Base-by-base conservation (phyloP, 2,888 invertebrate genomes). In the Chymomyza procnemis region DNA sequence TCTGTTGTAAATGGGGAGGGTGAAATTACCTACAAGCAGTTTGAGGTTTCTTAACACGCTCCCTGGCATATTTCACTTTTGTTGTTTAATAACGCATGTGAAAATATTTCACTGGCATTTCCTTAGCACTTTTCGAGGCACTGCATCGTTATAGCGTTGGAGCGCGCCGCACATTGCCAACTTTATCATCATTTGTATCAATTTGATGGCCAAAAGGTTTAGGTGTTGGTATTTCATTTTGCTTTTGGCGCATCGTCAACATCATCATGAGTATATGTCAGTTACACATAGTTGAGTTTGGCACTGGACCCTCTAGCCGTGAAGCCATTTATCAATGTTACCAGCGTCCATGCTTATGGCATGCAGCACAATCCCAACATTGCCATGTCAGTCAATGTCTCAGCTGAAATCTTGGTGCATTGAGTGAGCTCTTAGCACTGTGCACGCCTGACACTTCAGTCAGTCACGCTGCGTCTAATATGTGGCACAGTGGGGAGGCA, bases 101-200 rank as follows among this genome's bases (percentile, higher is more conserved):
- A 79, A 81, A 76, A 74, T 82, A 87, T 80, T 85, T 78, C 67
- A 67, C 81, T 48, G 65, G 14, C 67, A 69, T 63, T 80, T 61
- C 64, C 60, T 71, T 63, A 62, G 61, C 66, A 50, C 46, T 48
- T 16, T 34, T 18, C 9, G 26, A 50, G 50, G 18, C 8, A 48
- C 61, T 64, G 61, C 67, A 50, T 70, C 61, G 61, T 50, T 64
- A 30, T 26, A 3, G 6, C 26, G 6, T 26, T 46, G 16, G 2
- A 9, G 34, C 8, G 16, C 18, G 18, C 34, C n/a, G n/a, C n/a
- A n/a, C n/a, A n/a, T 21, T 16, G 50, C 50, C 60, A 64, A 67
- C 66, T 76, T 72, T 76, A 79, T 81, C 82, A 85, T 83, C 83
- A 83, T 83, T 83, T 87, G 80, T 83, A 76, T 78, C 82, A 87